phyloP scores from a whole-genome alignment of 1,140 invertebrate genomes.

The Caenorhabditis inopinata region DNA sequence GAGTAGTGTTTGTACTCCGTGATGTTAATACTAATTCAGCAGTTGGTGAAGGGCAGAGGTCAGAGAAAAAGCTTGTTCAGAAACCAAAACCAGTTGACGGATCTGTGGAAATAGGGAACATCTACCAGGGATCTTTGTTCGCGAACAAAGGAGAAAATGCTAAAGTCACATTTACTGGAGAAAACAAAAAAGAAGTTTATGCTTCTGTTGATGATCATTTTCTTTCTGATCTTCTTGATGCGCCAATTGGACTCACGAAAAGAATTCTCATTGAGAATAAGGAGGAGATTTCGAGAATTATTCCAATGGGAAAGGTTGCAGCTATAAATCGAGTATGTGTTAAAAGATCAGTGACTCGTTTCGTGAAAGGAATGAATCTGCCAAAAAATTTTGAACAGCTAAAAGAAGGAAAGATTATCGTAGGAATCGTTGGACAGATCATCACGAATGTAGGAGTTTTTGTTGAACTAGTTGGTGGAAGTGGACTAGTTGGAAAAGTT shows the following conservation, averaged over 20 bases:
- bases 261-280: background rate
- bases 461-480: conserved; percentile 11
- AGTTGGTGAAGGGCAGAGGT: background rate
- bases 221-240: conserved; percentile 16
- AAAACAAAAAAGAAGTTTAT: background rate
- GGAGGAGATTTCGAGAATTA: background rate
- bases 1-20: background rate
- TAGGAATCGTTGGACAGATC: conserved; percentile 11
- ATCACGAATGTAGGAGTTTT: background rate
- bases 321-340: background rate
- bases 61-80: background rate
- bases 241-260: background rate
- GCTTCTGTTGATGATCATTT: conserved; percentile 14
- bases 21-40: background rate
- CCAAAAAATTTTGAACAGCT: background rate
- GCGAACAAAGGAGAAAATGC: background rate
- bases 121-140: background rate
- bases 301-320: conserved; percentile 14
- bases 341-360: background rate
- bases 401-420: background rate
- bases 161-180: background rate
- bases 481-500: conserved; percentile 20
- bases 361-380: background rate
- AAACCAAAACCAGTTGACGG: background rate
- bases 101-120: background rate